Evolutionary conservation across 2,797 vertebrate genomes (phyloP), one percentile per base, ranked within the genome.

Genomic region (Galaxias olidus): DNA sequence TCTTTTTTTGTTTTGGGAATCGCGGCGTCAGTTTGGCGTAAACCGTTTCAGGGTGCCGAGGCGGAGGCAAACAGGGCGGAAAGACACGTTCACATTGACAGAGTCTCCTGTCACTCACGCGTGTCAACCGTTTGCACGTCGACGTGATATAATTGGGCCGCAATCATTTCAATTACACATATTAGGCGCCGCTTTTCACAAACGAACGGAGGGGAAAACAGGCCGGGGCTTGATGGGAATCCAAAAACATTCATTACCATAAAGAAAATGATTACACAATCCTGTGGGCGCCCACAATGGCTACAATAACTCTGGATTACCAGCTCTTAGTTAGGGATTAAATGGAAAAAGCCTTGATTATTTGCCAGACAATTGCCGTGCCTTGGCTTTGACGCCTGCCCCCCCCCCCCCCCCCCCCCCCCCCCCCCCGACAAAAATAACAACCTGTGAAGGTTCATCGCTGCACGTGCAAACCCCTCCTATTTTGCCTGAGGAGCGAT

Each of bases 141-240:
- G 57, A 65, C 68, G 62, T 69, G 68, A 66, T 58, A 30, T 75
- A 72, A 69, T 46, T 49, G 64, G n/a, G 61, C 60, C 66, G 69
- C 64, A 81, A 84, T 87, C 59, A 73, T 59, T 43, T 50, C 42
- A 73, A 78, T 82, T 78, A 78, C 60, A 74, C 77, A 66, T 73
- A 30, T 70, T 20, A 73, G 72, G 63, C 49, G 64, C 44, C 5
- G 0, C 41, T 64, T 54, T 44, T 61, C 20, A 75, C 66, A n/a
- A 72, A 70, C 55, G 69, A n/a, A n/a, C n/a, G n/a, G n/a, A n/a
- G n/a, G n/a, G 47, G 30, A 51, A 52, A 74, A 51, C 73, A 71
- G 65, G 81, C 56, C 42, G 40, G 17, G 40, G 41, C 40, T 80
- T 75, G 74, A 79, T 63, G 47, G n/a, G 44, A 62, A 57, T 30